Evolutionary conservation across 2,797 vertebrate genomes (phyloP).

Genomic region (Phrynocephalus vlangalii): DNA sequence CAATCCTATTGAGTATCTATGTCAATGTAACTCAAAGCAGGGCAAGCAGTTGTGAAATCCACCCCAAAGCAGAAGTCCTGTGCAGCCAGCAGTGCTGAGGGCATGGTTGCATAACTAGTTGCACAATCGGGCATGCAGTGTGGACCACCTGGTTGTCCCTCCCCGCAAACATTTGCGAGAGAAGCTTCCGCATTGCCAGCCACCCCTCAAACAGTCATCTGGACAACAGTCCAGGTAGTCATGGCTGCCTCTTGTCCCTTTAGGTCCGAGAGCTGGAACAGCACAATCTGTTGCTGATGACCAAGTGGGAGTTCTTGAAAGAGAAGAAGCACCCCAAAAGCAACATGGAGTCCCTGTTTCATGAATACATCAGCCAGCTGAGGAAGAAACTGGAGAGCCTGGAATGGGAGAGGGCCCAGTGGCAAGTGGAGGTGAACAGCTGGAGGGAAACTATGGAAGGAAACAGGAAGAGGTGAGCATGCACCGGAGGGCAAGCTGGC

Average conservation of each 20-base stretch:
- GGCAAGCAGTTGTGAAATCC: no score
- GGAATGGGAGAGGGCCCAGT: constrained; percentile 83
- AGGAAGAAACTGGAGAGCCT: constrained; percentile 83
- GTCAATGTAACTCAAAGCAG: no score
- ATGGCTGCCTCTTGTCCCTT: neutral
- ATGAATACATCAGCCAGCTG: constrained; percentile 84
- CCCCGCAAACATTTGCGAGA: no score
- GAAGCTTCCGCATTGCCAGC: no score
- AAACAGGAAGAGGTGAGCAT: constrained; percentile 73
- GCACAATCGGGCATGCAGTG: no score
- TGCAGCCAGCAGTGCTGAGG: no score
- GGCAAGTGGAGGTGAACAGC: constrained; percentile 86
- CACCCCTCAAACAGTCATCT: neutral
- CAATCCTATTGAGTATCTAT: no score
- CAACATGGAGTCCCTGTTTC: constrained; percentile 87
- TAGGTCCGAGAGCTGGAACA: constrained; percentile 74
- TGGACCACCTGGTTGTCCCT: no score
- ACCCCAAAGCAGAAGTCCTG: no score
- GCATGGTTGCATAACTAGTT: no score
- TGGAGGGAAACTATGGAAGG: constrained; percentile 86
- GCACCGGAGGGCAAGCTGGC: neutral
- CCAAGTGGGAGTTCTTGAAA: constrained; percentile 75
- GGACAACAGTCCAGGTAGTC: neutral
- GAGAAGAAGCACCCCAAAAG: constrained; percentile 75
- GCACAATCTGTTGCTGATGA: constrained; percentile 75